Conservation (phyloP, 1,140 invertebrate genomes). For the Macrostomum lignano region DNA sequence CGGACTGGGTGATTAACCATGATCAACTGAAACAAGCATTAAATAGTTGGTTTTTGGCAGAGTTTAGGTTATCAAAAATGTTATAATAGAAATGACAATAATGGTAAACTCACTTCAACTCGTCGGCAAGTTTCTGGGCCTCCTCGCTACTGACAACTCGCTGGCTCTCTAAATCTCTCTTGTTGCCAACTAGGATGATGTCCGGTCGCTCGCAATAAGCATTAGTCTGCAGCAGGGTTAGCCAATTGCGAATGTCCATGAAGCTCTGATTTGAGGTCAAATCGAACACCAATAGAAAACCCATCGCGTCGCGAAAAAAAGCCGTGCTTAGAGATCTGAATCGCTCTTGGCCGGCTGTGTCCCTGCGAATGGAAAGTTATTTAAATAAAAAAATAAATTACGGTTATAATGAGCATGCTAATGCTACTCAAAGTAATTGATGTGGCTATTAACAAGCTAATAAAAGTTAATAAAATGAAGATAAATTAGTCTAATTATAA, state of each 20-base stretch:
- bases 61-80: too few species aligned
- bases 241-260: conserved; percentile 72
- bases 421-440: not conserved
- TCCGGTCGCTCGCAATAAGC: conserved; percentile 80
- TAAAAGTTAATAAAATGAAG: too few species aligned
- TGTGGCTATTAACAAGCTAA: not conserved
- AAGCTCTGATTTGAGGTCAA: conserved; percentile 79
- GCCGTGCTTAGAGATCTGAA: conserved; percentile 79
- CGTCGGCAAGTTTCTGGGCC: conserved; percentile 49
- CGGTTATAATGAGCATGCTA: not conserved
- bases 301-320: conserved; percentile 94
- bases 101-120: conserved; percentile 38
- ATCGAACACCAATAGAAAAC: conserved; percentile 76
- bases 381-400: not conserved
- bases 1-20: too few species aligned
- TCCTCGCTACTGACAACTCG: conserved; percentile 47
- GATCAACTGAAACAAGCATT: too few species aligned
- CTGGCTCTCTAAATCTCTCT: conserved; percentile 52
- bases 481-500: too few species aligned
- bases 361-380: not conserved
- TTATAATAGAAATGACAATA: too few species aligned
- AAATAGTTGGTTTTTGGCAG: too few species aligned
- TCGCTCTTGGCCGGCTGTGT: conserved; percentile 17
- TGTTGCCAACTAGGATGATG: conserved; percentile 75
- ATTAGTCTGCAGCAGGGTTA: conserved; percentile 35